Conservation (phyloP, 2,888 invertebrate genomes). For the Drosophila neonasuta region DNA sequence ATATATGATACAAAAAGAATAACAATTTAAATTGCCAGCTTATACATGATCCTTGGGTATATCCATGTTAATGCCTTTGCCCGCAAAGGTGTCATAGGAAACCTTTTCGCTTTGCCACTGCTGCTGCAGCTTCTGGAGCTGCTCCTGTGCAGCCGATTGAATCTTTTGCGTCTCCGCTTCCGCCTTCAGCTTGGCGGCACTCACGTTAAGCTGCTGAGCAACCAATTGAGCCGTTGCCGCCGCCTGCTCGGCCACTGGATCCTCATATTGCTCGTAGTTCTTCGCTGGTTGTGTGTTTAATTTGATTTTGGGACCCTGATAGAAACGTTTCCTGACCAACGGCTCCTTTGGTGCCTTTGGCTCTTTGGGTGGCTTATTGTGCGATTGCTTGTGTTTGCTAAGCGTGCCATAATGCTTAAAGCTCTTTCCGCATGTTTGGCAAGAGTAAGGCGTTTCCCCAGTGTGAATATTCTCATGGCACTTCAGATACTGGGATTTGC, state of each 20-base stretch:
- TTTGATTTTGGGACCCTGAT: constrained; percentile 26
- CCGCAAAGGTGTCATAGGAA: constrained; percentile 58
- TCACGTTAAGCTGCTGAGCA: constrained; percentile 72
- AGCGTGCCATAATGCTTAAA: constrained; percentile 79
- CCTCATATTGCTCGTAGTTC: constrained; percentile 66
- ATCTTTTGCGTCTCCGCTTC: constrained; percentile 66
- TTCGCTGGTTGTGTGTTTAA: constrained; percentile 36
- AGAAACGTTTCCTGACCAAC: neutral
- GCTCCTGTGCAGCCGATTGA: constrained; percentile 74
- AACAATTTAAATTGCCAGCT: neutral
- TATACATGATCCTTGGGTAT: constrained; percentile 50
- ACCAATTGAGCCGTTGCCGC: constrained; percentile 76
- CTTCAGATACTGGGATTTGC: constrained; percentile 80
- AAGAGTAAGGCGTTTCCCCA: constrained; percentile 80
- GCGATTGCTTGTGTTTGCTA: constrained; percentile 78
- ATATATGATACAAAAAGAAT: neutral
- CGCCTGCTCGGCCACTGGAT: constrained; percentile 67
- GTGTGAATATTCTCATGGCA: constrained; percentile 81
- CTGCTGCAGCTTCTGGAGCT: constrained; percentile 64
- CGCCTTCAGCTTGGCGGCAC: constrained; percentile 67
- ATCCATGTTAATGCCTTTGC: constrained; percentile 32
- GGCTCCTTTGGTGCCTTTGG: constrained; percentile 21
- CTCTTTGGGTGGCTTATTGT: constrained; percentile 60
- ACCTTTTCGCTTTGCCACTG: constrained; percentile 42
- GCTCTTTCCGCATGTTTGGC: constrained; percentile 73